Percentiles rank a stretch among this genome's conserved stretches.
Evolutionary conservation across 2,888 invertebrate genomes (phyloP).

Genomic region (Drosophila setosimentum): DNA sequence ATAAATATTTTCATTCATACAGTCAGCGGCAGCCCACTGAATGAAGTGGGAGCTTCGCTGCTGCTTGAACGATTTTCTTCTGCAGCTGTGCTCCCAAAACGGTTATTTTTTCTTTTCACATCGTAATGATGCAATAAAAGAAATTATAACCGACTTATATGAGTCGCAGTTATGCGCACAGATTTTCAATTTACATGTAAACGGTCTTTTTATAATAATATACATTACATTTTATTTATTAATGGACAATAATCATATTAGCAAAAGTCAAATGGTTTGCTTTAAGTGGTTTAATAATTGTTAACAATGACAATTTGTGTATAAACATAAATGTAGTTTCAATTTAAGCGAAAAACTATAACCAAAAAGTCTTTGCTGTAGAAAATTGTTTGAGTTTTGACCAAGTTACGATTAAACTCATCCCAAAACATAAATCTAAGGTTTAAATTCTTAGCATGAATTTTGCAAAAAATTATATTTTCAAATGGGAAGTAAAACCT

Average conservation of each 20-base stretch:
- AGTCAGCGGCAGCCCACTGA: conserved; percentile 31
- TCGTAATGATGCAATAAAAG: conserved; percentile 15
- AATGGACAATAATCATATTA: background rate
- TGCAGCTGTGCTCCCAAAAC: background rate
- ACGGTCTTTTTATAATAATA: background rate
- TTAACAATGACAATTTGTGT: background rate
- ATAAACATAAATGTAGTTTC: background rate
- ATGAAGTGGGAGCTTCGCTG: conserved; percentile 30
- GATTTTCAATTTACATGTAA: background rate
- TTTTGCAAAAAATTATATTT: background rate
- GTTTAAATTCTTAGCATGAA: background rate
- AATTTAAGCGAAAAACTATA: background rate
- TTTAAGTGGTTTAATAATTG: background rate
- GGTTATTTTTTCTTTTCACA: conserved; percentile 14
- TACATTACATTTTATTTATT: background rate
- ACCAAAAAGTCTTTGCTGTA: background rate
- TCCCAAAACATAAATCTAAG: background rate
- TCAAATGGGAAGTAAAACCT: too few species aligned
- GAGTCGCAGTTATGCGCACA: background rate
- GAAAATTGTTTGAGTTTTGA: background rate
- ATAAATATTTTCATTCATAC: conserved; percentile 78
- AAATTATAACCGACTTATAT: conserved; percentile 13
- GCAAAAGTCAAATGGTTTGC: background rate
- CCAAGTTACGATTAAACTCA: fast-evolving
- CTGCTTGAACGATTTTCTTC: conserved; percentile 37